Evolutionary conservation across 2,113 vertebrate genomes (phyloP).

Genomic region (Balaenoptera acutorostrata): DNA sequence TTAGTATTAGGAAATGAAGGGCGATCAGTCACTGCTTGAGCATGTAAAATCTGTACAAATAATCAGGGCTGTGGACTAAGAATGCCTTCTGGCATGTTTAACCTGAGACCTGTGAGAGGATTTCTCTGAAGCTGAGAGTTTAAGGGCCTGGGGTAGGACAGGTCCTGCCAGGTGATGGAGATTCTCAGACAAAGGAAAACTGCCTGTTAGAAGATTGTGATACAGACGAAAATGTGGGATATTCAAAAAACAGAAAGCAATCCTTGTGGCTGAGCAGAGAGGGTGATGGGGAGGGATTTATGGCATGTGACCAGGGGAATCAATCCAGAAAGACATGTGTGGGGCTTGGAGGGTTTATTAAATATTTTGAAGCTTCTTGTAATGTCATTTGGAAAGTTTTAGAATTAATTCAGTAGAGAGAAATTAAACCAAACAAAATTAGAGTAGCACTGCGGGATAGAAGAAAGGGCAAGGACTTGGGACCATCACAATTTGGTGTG

Average conservation of each 20-base stretch:
- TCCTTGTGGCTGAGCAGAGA: not conserved
- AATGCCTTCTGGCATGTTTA: not conserved
- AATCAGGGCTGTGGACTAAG: not conserved
- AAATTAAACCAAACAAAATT: not conserved
- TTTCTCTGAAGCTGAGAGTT: not conserved
- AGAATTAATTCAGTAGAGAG: not conserved
- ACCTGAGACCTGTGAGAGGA: not conserved
- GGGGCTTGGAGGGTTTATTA: not conserved
- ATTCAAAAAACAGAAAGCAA: not conserved
- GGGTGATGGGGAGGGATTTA: too few relatives aligned
- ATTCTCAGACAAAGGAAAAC: not conserved
- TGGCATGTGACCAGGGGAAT: not conserved
- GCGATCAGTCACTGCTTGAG: not conserved
- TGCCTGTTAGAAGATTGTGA: not conserved
- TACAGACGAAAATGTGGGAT: not conserved
- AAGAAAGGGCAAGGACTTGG: not conserved
- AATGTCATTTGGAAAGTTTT: not conserved
- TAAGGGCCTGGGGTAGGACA: not conserved
- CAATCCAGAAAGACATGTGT: not conserved
- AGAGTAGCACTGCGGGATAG: not conserved
- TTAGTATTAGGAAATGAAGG: not conserved
- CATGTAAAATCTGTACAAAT: accelerated
- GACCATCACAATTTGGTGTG: too few relatives aligned
- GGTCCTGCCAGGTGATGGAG: not conserved
- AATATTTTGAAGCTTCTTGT: not conserved